A percentile compares a stretch with the other conserved stretches of the same genome.
phyloP scores from a whole-genome alignment of 1,140 invertebrate species.

The Caenorhabditis brenneri region DNA sequence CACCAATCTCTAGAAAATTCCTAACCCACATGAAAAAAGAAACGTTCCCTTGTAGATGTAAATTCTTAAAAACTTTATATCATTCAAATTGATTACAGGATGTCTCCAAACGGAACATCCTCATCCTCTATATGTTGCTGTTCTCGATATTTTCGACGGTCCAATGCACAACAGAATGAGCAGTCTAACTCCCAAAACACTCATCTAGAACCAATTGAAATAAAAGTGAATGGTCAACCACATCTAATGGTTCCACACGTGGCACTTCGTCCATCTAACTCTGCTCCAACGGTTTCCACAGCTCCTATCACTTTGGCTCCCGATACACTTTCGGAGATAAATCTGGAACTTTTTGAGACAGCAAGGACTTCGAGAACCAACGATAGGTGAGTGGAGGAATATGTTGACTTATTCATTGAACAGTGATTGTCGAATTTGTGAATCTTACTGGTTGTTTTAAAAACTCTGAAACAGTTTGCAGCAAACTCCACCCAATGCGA shows the following conservation, averaged over 20 bases:
- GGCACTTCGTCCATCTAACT: neutral
- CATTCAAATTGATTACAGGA: neutral
- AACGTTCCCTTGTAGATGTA: too few species aligned
- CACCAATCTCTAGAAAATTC: too few species aligned
- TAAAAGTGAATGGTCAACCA: constrained; percentile 11
- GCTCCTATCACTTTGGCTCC: neutral
- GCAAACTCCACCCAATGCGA: constrained; percentile 16
- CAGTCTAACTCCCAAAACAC: neutral
- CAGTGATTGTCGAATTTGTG: too few species aligned
- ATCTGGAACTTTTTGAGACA: neutral
- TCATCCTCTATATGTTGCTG: constrained; percentile 15
- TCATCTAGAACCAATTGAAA: constrained; percentile 12
- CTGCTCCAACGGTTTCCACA: neutral
- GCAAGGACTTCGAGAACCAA: constrained; percentile 1
- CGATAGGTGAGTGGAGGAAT: neutral
- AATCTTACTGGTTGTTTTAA: neutral
- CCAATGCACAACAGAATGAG: neutral
- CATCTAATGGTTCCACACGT: constrained; percentile 28
- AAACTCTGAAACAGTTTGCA: constrained; percentile 33
- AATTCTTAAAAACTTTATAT: neutral
- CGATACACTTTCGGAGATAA: constrained; percentile 1
- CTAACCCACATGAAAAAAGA: too few species aligned
- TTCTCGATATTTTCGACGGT: neutral
- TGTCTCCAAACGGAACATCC: neutral
- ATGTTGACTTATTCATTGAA: too few species aligned